Evolutionary conservation across 35 echinoderm and acorn worm species (phyloP), one percentile per base, ranked within the genome.

Genomic region (Patiria miniata): DNA sequence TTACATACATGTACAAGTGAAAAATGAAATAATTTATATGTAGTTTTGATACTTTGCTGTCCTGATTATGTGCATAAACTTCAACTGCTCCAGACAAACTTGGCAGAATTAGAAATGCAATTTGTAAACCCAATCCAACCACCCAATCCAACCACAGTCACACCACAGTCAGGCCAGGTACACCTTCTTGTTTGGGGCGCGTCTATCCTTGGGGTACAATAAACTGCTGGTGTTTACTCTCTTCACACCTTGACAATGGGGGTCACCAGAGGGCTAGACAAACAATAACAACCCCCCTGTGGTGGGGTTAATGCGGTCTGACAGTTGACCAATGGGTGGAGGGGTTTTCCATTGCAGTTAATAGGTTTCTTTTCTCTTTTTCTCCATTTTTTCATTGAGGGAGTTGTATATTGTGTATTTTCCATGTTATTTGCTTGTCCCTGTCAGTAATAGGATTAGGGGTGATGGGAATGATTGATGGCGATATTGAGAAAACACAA

Each of bases 211-310:
- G 9, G 65, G 7, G 65, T 73, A 14, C 65, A 10, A 8, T 32
- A 26, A 73, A 73, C 34, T 7, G 65, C 2, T 32, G 26, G 8
- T 73, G 65, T 73, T 73, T 73, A 23, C 65, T 26, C 65, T 73
- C 65, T 30, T 73, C 34, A 73, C 65, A 36, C 65, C 65, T 73
- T 73, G 65, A 73, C 65, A 73, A 73, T 73, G 65, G 29, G 65
- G 65, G 65, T 73, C 65, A 30, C 26, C 26, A 2, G 26, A 73
- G 65, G 65, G 65, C 65, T 73, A 73, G 65, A 73, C 65, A 73
- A 73, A 73, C 65, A 73, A 73, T 34, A 26, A 73, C 65, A 73
- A 73, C 21, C 65, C 65, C 26, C 65, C 65, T 73, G 65, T 73
- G 65, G 14, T 34, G 34, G 65, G 65, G 65, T 22, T 73, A 73